Conservation (phyloP, 2,888 invertebrate genomes). For the Adineta ricciae region DNA sequence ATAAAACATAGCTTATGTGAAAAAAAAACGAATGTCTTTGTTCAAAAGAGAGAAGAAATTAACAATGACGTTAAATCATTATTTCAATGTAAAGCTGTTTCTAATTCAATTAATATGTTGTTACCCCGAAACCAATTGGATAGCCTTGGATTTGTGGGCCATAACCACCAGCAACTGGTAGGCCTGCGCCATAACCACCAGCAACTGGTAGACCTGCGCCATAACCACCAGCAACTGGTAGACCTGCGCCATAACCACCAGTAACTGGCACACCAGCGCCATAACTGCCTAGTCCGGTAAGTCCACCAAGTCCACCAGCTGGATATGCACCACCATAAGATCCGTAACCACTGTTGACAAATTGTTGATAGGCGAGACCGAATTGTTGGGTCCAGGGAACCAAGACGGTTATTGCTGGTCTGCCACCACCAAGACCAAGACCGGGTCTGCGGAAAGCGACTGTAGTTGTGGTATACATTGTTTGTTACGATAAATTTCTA, state of each 20-base stretch:
- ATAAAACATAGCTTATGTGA: not conserved
- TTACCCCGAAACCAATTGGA: not conserved
- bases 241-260: too few relatives aligned
- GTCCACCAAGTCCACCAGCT: not conserved
- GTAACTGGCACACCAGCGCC: not conserved
- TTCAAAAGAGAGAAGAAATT: not conserved
- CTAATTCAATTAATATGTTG: not conserved
- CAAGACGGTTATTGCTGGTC: not conserved
- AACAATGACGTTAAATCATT: not conserved
- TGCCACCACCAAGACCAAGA: not conserved
- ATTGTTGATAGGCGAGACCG: not conserved
- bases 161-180: not conserved
- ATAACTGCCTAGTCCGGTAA: not conserved
- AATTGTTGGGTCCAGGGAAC: not conserved
- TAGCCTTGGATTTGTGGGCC: not conserved
- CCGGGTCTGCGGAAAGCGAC: not conserved
- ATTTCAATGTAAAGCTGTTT: not conserved
- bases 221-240: too few relatives aligned
- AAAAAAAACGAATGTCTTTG: not conserved
- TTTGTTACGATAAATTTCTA: not conserved
- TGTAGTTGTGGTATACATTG: not conserved
- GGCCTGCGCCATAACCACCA: not conserved
- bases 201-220: not conserved
- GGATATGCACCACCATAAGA: not conserved
- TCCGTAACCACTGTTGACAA: not conserved